Percentiles rank a stretch among this genome's conserved stretches.
phyloP scores from a whole-genome alignment of 2,888 invertebrate species.

The Tigriopus californicus region DNA sequence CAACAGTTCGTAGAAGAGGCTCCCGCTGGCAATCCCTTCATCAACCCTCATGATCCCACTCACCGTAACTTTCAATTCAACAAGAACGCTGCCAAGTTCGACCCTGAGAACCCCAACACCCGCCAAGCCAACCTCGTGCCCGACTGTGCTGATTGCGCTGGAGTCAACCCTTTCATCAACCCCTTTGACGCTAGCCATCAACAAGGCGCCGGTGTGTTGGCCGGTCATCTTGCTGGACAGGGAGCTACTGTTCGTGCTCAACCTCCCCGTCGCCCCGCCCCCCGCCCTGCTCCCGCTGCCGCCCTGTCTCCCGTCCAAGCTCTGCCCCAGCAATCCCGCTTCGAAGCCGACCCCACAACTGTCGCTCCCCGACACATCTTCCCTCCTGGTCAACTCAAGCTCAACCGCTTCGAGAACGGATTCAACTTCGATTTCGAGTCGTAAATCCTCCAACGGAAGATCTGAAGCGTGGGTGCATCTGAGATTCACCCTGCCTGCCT shows the following conservation, averaged over 20 bases:
- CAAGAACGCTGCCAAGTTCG: conserved; percentile 7
- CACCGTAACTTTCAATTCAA: conserved; percentile 15
- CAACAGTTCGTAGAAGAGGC: neutral
- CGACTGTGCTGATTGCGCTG: conserved; percentile 12
- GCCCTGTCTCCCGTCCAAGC: neutral
- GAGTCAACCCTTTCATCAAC: conserved; percentile 16
- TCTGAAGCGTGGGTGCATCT: too few relatives aligned
- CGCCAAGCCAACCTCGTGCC: neutral
- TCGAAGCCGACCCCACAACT: conserved; percentile 37
- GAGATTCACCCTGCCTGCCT: too few relatives aligned
- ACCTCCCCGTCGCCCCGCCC: conserved; percentile 19
- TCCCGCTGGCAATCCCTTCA: conserved; percentile 6
- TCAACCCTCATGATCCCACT: conserved; percentile 16
- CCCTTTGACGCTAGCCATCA: conserved; percentile 14
- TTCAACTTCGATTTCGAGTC: conserved; percentile 16
- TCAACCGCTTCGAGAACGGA: conserved; percentile 39
- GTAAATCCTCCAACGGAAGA: neutral
- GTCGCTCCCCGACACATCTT: conserved; percentile 53
- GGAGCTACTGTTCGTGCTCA: conserved; percentile 14
- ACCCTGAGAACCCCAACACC: neutral
- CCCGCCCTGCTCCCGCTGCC: neutral
- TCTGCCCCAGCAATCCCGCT: neutral
- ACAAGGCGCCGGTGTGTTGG: neutral
- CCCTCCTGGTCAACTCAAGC: conserved; percentile 63
- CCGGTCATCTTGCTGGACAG: conserved; percentile 13